Base-by-base conservation (phyloP, 1,140 invertebrate genomes). In the Bombus huntii region DNA sequence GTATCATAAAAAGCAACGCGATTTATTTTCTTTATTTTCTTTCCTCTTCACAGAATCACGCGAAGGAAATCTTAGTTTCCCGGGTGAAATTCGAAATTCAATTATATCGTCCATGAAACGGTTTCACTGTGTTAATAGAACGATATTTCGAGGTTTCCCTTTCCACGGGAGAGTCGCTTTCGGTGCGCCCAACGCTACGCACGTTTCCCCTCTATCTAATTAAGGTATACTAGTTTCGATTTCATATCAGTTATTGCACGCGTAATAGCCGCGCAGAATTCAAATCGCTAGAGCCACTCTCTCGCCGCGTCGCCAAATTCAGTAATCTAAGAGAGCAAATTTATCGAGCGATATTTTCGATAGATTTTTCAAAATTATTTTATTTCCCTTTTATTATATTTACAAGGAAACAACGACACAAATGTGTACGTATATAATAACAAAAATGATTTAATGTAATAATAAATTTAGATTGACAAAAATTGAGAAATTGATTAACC, bases 141-240 rank as follows among this genome's bases (percentile, higher is more conserved):
- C 82, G 83, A 84, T 84, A 76, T 59, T 85, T 85, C 77, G 83
- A 85, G 57, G 47, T 79, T 83, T 85, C 77, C 57, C 78, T 85
- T 85, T 81, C 83, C 68, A 57, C 39, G n/a, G 25, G 22, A 71
- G 39, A 59, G 13, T 25, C 28, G 18, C 34, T 57, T 57, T 34
- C 37, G 15, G 65, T 68, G n/a, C 31, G 53, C 59, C 3, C 42
- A 73, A 34, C 53, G 12, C 68, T 22, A 28, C 74, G 42, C 34
- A 74, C 42, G 9, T 81, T 74, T 59, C 62, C 34, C 71, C 70
- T 71, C 68, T 76, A 82, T 88, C 89, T 90, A 91, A 92, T 92
- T 91, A 90, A 80, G 83, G 89, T 88, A 85, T 57, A 72, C 81
- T 84, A 89, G 86, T 91, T 91, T 91, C 90, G 87, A 90, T 91